Evolutionary conservation across 2,113 vertebrate genomes (phyloP), one percentile per base, ranked within the genome.

Genomic region (Nesogale talazaci): DNA sequence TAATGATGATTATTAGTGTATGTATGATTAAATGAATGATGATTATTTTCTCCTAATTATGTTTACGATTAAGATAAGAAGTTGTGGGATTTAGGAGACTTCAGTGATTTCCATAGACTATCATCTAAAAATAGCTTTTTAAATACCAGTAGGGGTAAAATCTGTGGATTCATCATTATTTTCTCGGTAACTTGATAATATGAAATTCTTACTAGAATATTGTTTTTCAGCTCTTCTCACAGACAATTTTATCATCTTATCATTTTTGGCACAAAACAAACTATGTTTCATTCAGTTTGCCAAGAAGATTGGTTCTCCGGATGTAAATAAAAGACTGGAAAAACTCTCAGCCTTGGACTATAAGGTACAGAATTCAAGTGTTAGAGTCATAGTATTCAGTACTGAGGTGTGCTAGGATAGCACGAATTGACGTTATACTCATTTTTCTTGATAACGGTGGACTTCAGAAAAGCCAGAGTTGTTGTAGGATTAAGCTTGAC

Each of bases 321-420:
- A 99, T 96, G 74, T 97, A 95, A 98, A 97, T 97, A 98, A 96
- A 96, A 98, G 95, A 91, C 67, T 97, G 82, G 99, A 99, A 97
- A 99, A 99, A 96, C 98, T 99, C 88, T 99, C 99, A 22, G 96
- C 97, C 77, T 98, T 98, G 95, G 99, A 99, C 95, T 98, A 98
- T 94, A 99, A 99, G 99, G 99, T 98, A 97, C 22, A 88, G 4
- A 75, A 97, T 82, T 96, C 63, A 75, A 6, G 85, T 63, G 93
- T 69, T 29, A 57, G 90, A 61, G 46, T 91, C 72, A 42, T 52
- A 7, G 80, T 83, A 34, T 63, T 52, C 93, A 59, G 94, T 81
- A 63, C 72, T 84, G 46, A 3, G 40, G 2, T 78, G 87, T 90
- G 40, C 4, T 78, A 61, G 0, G 8, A 0, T 88, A 36, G 42